These are phyloP conservation scores for Daboia siamensis DNA, from an alignment of 2,113 vertebrate genomes.

Conservation along the genomic window DNA sequence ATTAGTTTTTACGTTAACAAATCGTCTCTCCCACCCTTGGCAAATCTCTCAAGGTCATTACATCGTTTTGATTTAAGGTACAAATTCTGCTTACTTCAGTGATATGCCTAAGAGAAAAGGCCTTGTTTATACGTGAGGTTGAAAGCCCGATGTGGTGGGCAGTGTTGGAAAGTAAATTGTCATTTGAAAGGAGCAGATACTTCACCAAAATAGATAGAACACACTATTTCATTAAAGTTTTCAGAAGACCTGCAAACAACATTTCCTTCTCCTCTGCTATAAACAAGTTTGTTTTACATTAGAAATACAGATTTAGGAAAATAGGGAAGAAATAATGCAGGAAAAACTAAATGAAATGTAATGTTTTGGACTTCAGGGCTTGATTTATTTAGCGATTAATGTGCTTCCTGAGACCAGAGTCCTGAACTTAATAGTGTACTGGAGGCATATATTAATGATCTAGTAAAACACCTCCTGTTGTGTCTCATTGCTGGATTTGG, in stretches of 20 bases:
- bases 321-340: neutral
- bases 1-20: neutral
- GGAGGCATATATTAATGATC: slow-evolving; percentile 11
- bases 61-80: slow-evolving; percentile 32
- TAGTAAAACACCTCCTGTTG: slow-evolving; percentile 16
- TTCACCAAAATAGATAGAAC: slow-evolving; percentile 1
- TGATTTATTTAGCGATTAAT: slow-evolving; percentile 40
- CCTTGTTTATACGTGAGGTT: neutral
- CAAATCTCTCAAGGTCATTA: slow-evolving; percentile 43
- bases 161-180: neutral
- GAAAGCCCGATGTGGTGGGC: slow-evolving; percentile 2
- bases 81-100: slow-evolving; percentile 36
- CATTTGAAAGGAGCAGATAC: slow-evolving; percentile 27
- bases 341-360: slow-evolving; percentile 5
- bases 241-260: slow-evolving; percentile 9
- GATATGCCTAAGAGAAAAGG: slow-evolving; percentile 42
- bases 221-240: slow-evolving; percentile 11
- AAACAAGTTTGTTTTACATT: neutral
- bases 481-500: slow-evolving; percentile 19
- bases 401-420: neutral
- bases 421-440: neutral
- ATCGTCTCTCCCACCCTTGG: slow-evolving; percentile 22
- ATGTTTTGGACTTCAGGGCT: neutral
- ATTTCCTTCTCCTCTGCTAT: neutral
- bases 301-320: neutral